Evolutionary conservation across 2,888 invertebrate species (phyloP), one percentile per base, ranked within the genome.

Genomic region (Troides helena): DNA sequence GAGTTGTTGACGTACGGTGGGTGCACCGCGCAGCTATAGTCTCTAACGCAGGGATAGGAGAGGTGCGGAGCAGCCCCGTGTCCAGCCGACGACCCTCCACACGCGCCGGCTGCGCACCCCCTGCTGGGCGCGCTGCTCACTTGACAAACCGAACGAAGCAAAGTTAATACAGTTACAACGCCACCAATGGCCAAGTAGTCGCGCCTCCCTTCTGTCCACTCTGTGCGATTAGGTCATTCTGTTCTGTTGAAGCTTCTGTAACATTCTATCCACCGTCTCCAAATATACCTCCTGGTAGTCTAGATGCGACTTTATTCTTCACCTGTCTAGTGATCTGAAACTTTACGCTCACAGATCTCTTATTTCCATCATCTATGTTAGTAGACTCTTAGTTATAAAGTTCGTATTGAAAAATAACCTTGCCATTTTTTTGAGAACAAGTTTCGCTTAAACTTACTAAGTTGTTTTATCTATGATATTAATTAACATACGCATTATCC

Each of bases 71-170:
- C 90, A 86, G 85, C 89, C 88, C 75, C 85, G 88, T 4, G 82
- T 84, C 79, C 87, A 88, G 85, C 87, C 87, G 74, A 79, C 87
- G 65, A 93, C 95, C 77, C 93, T 94, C 76, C 95, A 95, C 93
- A 94, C 94, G 92, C 94, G 96, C 89, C 95, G 95, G 82, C 95
- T 96, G 88, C 95, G 96, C 92, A 95, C 96, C 85, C 96, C 96
- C 84, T 95, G 96, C 90, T 96, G 96, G 96, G 95, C 96, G 92
- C 95, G 95, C 94, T 95, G 95, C 92, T 94, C 94, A 88, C 93
- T 94, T 89, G 92, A 94, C 91, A 94, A 93, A 94, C 93, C 94
- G 88, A 93, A 93, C 89, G 94, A 94, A 93, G 93, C 93, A 91
- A 93, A 94, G 94, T 94, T 94, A 93, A 93, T 93, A 92, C 90